A percentile compares a stretch with the other conserved stretches of the same genome.
Conservation (phyloP, 2,888 invertebrate genomes). For the Dasysyrphus albostriatus region DNA sequence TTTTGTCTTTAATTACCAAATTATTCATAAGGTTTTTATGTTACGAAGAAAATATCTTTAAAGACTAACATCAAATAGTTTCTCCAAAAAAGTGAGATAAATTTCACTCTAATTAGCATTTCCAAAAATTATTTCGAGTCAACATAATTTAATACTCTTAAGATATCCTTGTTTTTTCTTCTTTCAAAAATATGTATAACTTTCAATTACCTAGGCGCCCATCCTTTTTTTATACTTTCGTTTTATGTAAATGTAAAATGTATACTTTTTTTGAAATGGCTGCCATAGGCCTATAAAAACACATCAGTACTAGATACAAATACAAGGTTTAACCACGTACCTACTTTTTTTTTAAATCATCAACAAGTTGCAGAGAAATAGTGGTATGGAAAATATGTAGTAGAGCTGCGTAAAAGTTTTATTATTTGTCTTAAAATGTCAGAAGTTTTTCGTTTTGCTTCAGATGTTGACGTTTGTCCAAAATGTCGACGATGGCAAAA, state of each 20-base stretch:
- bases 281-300: neutral
- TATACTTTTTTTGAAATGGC: slow-evolving; percentile 8
- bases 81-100: neutral
- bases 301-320: slow-evolving; percentile 3
- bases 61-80: too few species aligned
- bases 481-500: slow-evolving; percentile 3
- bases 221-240: neutral
- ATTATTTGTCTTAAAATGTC: slow-evolving; percentile 21
- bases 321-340: neutral
- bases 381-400: neutral
- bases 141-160: slow-evolving; percentile 4
- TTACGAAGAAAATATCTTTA: too few species aligned
- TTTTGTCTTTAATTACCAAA: too few species aligned
- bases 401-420: slow-evolving; percentile 11
- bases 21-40: too few species aligned
- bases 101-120: neutral
- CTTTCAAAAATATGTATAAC: slow-evolving; percentile 15
- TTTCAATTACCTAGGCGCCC: neutral
- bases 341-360: neutral
- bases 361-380: slow-evolving; percentile 12
- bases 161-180: neutral
- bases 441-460: neutral
- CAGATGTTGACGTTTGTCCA: neutral
- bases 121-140: neutral
- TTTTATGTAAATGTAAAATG: slow-evolving; percentile 8